Base-by-base conservation (phyloP, 2,113 vertebrate species). In the Tenrec ecaudatus region DNA sequence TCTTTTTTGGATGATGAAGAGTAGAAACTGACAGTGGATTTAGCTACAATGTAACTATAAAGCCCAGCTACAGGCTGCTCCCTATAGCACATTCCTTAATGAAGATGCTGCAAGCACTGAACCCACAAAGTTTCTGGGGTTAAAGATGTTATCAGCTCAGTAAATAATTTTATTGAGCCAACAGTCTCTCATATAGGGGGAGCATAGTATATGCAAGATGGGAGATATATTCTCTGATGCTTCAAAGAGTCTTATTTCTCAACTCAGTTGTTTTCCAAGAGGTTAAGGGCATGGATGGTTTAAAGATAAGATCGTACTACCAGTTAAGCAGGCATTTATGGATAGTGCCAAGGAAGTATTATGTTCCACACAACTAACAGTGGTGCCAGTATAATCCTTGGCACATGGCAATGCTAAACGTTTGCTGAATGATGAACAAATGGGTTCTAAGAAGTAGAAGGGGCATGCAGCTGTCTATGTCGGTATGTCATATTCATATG, bases 351-450 rank as follows among this genome's bases (percentile, higher is more conserved):
- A 96, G 88, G 53, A 77, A 93, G 95, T 90, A 96, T 96, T 95
- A 95, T 92, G 93, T 97, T 96, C 94, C 86, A 0, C 95, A 96
- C 96, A 95, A 97, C 94, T 95, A 95, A 96, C 29, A 96, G 86
- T 80, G 77, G 88, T 96, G 95, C 93, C 93, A 83, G 83, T 66
- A 95, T 96, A 97, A 96, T 95, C 96, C 94, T 75, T 94, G 95
- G 96, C 96, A 96, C 94, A 95, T 94, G 94, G 95, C 22, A 94
- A 77, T 69, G 88, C 89, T 90, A 62, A 96, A 94, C 90, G 95
- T 91, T 92, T 95, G 96, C 96, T 97, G 94, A 96, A 96, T 95
- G 94, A 95, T 77, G 94, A 96, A 94, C 94, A 95, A 94, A 93
- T 89, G 90, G 94, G 53, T 95, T 96, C 96, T 95, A 83, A 96